A percentile compares a stretch with the other conserved stretches of the same genome.
Evolutionary conservation across 1,140 invertebrate genomes (phyloP).

Genomic region (Anthonomus grandis): DNA sequence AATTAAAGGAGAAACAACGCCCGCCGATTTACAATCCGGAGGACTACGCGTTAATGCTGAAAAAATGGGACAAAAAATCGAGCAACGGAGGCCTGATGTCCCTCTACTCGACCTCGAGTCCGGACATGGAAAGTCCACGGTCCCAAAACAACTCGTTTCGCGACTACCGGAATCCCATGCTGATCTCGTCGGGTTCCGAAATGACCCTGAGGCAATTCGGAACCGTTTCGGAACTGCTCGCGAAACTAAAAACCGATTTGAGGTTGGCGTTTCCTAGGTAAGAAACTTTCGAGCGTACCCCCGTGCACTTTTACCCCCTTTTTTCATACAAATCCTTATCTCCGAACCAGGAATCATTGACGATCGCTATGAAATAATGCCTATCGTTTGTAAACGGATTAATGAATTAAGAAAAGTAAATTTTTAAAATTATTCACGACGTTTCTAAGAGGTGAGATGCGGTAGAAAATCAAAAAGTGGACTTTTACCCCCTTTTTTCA

Average conservation of each 20-base stretch:
- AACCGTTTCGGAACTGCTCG: constrained; percentile 81
- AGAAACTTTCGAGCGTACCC: constrained; percentile 20
- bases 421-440: no score
- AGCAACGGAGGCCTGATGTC: constrained; percentile 38
- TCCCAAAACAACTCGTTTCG: constrained; percentile 37
- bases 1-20: constrained; percentile 67
- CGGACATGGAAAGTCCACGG: constrained; percentile 32
- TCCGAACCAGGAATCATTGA: no score
- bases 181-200: constrained; percentile 62
- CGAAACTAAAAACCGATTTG: constrained; percentile 81
- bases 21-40: constrained; percentile 84
- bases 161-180: constrained; percentile 53
- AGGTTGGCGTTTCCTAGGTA: constrained; percentile 84
- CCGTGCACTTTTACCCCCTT: no score
- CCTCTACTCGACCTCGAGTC: constrained; percentile 34
- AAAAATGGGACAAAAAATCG: constrained; percentile 70
- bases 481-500: no score
- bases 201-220: constrained; percentile 85
- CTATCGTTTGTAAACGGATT: no score
- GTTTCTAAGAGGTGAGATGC: no score
- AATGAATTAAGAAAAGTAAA: no score
- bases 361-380: no score
- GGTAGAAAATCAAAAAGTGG: no score
- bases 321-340: no score
- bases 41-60: constrained; percentile 72